Conservation (phyloP, 2,113 vertebrate species). For the Sciurus niger region DNA sequence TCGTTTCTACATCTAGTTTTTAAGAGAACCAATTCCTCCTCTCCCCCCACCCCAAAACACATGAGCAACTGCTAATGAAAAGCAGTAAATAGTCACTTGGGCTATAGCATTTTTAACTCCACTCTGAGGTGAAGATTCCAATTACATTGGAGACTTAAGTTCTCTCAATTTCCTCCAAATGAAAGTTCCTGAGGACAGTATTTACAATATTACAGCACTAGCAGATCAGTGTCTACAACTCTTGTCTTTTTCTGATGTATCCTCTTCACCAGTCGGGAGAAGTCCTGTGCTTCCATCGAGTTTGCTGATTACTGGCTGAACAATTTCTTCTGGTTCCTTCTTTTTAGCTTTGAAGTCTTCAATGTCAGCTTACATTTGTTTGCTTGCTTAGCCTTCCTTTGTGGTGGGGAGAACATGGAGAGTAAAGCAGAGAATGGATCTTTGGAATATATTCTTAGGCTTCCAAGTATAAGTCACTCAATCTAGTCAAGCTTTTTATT, state of each 20-base stretch:
- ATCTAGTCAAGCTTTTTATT: neutral
- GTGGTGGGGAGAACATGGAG: neutral
- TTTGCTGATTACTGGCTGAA: slow-evolving; percentile 98
- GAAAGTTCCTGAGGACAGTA: slow-evolving; percentile 92
- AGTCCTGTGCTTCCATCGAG: slow-evolving; percentile 94
- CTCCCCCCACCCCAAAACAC: slow-evolving; percentile 80
- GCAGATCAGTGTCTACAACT: slow-evolving; percentile 93
- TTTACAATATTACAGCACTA: slow-evolving; percentile 90
- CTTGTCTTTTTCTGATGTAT: slow-evolving; percentile 92
- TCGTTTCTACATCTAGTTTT: slow-evolving; percentile 66
- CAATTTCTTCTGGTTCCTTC: slow-evolving; percentile 97
- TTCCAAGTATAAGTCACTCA: neutral
- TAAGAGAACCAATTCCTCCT: slow-evolving; percentile 79
- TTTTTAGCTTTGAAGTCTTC: slow-evolving; percentile 98
- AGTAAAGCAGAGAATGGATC: neutral
- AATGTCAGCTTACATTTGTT: slow-evolving; percentile 88
- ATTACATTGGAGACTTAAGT: slow-evolving; percentile 92
- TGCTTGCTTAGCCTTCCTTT: neutral
- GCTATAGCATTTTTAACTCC: slow-evolving; percentile 95
- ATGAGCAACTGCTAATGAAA: slow-evolving; percentile 96
- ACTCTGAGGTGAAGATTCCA: slow-evolving; percentile 95
- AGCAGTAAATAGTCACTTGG: slow-evolving; percentile 96
- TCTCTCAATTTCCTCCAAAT: slow-evolving; percentile 90
- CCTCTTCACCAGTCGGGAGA: slow-evolving; percentile 91
- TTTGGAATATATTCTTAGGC: neutral